A percentile compares a stretch with the other conserved stretches of the same genome.
These are phyloP conservation scores for Motacilla alba DNA, from an alignment of 2,113 vertebrate species.

Conservation along the genomic window DNA sequence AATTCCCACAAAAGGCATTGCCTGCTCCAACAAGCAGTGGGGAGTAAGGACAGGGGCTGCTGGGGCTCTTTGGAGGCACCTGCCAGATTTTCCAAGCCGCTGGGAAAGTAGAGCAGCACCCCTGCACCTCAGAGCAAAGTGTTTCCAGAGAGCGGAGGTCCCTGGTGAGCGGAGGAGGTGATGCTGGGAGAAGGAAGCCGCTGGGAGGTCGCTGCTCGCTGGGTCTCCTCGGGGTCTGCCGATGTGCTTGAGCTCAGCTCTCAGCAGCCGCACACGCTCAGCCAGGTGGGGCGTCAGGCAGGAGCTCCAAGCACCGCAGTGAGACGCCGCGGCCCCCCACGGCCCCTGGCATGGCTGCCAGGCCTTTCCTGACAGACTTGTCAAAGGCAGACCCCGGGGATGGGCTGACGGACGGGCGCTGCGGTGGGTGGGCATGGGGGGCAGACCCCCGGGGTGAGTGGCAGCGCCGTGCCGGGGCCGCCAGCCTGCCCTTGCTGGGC, in stretches of 20 bases:
- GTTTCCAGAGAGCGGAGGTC: not conserved
- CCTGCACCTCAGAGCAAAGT: not conserved
- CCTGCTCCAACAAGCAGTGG: accelerated
- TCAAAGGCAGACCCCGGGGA: not conserved
- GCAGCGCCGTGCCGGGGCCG: not conserved
- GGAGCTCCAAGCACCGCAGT: accelerated
- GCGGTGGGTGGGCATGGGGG: no score
- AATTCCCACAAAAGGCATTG: not conserved
- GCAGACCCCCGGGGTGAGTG: accelerated
- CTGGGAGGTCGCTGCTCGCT: accelerated
- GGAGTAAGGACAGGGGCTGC: not conserved
- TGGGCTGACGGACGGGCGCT: not conserved
- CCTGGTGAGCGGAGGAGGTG: accelerated
- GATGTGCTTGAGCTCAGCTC: not conserved
- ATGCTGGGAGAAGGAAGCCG: not conserved
- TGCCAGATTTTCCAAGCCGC: not conserved
- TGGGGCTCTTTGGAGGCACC: not conserved
- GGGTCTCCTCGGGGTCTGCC: accelerated
- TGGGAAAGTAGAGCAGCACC: not conserved
- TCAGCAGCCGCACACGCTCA: accelerated
- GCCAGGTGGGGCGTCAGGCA: accelerated
- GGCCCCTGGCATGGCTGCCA: not conserved
- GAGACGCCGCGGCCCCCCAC: not conserved
- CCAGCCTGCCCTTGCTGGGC: not conserved
- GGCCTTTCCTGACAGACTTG: not conserved